phyloP scores from a whole-genome alignment of 1,140 invertebrate species.

The Bombus terrestris region DNA sequence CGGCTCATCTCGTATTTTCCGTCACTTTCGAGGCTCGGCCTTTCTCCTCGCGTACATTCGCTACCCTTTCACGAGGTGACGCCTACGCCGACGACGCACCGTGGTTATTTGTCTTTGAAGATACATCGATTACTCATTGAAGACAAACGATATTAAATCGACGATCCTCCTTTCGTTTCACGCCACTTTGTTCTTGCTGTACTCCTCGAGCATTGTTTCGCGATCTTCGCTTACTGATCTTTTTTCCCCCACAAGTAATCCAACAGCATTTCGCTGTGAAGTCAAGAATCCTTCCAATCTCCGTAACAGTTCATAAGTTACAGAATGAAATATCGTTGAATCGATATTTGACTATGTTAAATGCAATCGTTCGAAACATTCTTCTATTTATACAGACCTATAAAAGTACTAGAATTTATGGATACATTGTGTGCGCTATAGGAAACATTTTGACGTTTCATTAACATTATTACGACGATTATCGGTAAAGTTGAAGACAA shows the following conservation, averaged over 20 bases:
- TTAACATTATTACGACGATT: too few relatives aligned
- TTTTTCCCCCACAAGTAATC: background rate
- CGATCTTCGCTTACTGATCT: background rate
- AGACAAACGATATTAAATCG: constrained; percentile 45
- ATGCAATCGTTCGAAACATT: background rate
- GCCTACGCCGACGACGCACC: constrained; percentile 34
- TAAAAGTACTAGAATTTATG: too few relatives aligned
- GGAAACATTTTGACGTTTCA: too few relatives aligned
- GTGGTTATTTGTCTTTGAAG: constrained; percentile 47
- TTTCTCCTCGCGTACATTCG: constrained; percentile 5
- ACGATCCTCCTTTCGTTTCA: constrained; percentile 11
- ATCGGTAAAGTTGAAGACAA: too few relatives aligned
- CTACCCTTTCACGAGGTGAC: constrained; percentile 1
- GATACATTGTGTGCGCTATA: too few relatives aligned
- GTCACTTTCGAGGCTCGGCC: background rate
- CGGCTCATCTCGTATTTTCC: constrained; percentile 38
- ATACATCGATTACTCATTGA: constrained; percentile 49
- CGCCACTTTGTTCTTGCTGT: background rate
- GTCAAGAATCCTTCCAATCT: background rate
- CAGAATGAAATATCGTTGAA: background rate
- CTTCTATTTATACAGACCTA: too few relatives aligned
- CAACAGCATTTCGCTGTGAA: background rate
- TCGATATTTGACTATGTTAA: background rate
- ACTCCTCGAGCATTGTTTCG: background rate
- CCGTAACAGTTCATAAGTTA: background rate